phyloP scores from a whole-genome alignment of 2,113 vertebrate species.

The Myrmecophaga tridactyla region DNA sequence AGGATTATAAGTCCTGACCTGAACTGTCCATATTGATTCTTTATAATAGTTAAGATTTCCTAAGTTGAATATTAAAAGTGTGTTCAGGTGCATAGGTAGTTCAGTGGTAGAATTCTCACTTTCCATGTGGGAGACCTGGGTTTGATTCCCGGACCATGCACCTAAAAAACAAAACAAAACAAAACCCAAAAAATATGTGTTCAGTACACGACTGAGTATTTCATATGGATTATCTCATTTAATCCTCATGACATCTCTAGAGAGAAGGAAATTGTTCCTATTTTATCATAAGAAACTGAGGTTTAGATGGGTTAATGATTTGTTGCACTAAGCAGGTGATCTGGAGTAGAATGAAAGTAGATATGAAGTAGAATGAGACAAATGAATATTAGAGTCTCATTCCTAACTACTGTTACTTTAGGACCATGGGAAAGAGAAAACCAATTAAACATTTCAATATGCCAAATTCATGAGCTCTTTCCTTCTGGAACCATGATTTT shows the following conservation, averaged over 20 bases:
- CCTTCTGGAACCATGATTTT: not conserved
- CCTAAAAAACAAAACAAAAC: too few relatives aligned
- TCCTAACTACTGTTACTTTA: not conserved
- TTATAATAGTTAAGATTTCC: not conserved
- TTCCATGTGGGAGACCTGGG: too few relatives aligned
- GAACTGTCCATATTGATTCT: not conserved
- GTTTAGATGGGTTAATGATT: not conserved
- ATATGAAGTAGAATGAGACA: not conserved
- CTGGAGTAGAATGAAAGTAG: too few relatives aligned
- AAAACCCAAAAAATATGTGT: too few relatives aligned
- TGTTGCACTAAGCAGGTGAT: not conserved
- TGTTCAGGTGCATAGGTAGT: too few relatives aligned
- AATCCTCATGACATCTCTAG: not conserved
- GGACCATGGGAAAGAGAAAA: not conserved
- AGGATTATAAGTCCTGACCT: not conserved
- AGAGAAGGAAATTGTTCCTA: not conserved
- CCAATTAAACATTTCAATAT: constrained; percentile 8
- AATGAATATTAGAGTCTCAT: not conserved
- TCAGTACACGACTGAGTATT: not conserved
- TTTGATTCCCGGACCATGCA: too few relatives aligned
- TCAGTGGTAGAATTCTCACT: too few relatives aligned
- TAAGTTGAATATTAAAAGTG: not conserved
- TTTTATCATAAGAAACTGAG: not conserved
- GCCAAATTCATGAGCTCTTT: not conserved
- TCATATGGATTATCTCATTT: not conserved